Conservation (phyloP, 2,797 vertebrate genomes). For the Siniperca obscura region DNA sequence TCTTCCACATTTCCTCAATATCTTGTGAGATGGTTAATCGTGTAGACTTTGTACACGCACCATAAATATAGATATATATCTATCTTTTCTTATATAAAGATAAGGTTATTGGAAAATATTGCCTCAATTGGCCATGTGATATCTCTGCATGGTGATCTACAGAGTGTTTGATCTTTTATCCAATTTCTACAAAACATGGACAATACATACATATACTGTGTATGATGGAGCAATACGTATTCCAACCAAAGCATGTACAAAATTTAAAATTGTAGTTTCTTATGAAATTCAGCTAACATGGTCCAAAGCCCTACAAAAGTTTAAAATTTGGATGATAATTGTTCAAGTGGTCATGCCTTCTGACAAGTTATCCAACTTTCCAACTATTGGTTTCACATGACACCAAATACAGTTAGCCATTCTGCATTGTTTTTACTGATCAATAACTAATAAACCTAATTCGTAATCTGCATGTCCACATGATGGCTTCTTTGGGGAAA, state of each 20-base stretch:
- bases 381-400: slow-evolving; percentile 9
- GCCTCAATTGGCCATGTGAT: neutral
- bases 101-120: neutral
- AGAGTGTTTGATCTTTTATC: slow-evolving; percentile 1
- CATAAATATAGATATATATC: neutral
- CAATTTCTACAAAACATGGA: neutral
- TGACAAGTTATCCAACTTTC: neutral
- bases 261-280: neutral
- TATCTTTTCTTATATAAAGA: neutral
- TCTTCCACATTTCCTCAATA: neutral
- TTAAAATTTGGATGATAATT: neutral
- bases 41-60: neutral
- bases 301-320: neutral
- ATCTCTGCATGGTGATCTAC: neutral
- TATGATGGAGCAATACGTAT: neutral
- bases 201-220: neutral
- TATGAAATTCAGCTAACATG: slow-evolving; percentile 1
- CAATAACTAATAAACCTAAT: neutral
- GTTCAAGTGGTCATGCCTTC: neutral
- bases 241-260: neutral
- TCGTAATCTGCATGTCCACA: neutral
- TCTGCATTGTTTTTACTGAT: neutral
- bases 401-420: neutral
- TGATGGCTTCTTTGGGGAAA: neutral
- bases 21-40: neutral